Percentiles rank a stretch among this genome's conserved stretches.
phyloP scores from a whole-genome alignment of 2,888 invertebrate species.

The Tiliacea aurago region DNA sequence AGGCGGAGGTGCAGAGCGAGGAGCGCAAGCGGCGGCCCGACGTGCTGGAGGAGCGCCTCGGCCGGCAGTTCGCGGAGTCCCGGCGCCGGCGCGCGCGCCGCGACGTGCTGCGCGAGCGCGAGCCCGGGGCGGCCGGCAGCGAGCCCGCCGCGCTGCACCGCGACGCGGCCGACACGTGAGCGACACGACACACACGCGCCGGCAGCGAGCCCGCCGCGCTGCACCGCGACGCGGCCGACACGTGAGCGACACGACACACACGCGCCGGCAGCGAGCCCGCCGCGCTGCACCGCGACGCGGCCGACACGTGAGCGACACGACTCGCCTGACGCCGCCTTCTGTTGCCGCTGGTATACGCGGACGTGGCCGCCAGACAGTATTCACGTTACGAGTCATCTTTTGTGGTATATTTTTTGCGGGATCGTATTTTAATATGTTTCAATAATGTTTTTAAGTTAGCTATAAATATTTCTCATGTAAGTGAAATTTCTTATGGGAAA shows the following conservation, averaged over 20 bases:
- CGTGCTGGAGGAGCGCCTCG: conserved; percentile 75
- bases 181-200: conserved; percentile 54
- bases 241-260: conserved; percentile 43
- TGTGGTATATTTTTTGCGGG: neutral
- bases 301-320: neutral
- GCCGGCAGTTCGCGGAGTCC: conserved; percentile 88
- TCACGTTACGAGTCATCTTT: neutral
- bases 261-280: conserved; percentile 7
- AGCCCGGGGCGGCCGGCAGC: conserved; percentile 47
- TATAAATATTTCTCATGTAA: conserved; percentile 3
- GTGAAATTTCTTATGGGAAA: too few species aligned
- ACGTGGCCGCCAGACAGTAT: neutral
- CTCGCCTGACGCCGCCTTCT: neutral
- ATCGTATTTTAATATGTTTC: neutral
- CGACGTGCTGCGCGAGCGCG: conserved; percentile 69
- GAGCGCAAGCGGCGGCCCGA: conserved; percentile 83
- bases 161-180: conserved; percentile 53
- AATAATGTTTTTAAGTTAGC: too few species aligned
- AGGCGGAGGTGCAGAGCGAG: conserved; percentile 73
- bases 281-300: conserved; percentile 6
- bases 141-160: conserved; percentile 8
- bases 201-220: conserved; percentile 69
- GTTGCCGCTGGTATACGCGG: neutral
- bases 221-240: conserved; percentile 42
- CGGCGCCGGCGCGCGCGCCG: conserved; percentile 84